Base-by-base conservation (phyloP, 2,888 invertebrate species). In the Chalcosyrphus nemorum region DNA sequence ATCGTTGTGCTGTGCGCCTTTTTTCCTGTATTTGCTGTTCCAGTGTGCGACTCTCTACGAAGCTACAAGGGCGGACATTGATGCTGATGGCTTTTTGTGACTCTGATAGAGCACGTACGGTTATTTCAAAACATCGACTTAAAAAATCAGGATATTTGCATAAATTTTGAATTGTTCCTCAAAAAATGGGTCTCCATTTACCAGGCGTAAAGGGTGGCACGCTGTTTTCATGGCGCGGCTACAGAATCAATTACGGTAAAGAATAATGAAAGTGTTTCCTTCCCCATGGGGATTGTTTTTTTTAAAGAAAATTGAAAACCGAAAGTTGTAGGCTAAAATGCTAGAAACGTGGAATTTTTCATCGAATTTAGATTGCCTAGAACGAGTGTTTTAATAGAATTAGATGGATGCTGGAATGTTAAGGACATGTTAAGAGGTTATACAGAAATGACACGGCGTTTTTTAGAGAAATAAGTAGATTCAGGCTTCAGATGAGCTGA, bases 51-150 rank as follows among this genome's bases (percentile, higher is more conserved):
- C 32, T 11, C 7, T n/a, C n/a, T n/a, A n/a, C n/a, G n/a, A 19
- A 47, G 71, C 38, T 13, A 57, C n/a, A 35, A 21, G 32, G 72
- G 65, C 52, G 61, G 38, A 59, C 74, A 74, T 71, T 77, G 52
- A 66, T 77, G 77, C 59, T 77, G 57, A 61, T 71, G 59, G 71
- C 59, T 72, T 66, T 35, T 61, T 77, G 71, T 7, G 65, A 82
- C 65, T 72, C 81, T 66, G 77, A 82, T 82, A 82, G 52, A 72
- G 81, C 81, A 82, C 81, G 81, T 82, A 65, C 72, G 61, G 59
- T 59, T 82, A 77, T 82, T 82, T 82, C 38, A 59, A 54, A 72
- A 66, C 77, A 66, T 77, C 72, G 56, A 41, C 65, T 66, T 66
- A 54, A 66, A 77, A 76, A 82, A 82, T 41, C 65, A 65, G 77